These are phyloP conservation scores for Dolichallabes microphthalmus DNA, from an alignment of 2,113 vertebrate genomes.

Conservation along the genomic window DNA sequence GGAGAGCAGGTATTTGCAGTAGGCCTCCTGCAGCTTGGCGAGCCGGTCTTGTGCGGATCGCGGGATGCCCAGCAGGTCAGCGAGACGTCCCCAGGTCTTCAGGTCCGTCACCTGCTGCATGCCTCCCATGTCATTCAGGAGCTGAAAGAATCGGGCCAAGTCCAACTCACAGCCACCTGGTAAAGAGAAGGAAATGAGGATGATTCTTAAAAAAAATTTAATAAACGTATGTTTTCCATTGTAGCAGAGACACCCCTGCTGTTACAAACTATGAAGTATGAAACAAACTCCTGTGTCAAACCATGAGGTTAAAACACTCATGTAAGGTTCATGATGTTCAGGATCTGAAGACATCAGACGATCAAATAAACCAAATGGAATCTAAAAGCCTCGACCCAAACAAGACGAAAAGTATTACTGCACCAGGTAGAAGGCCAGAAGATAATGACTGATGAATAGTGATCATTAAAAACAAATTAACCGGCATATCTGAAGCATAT, in stretches of 20 bases:
- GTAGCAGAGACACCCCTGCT: too few relatives aligned
- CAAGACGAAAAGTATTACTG: not conserved
- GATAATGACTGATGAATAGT: not conserved
- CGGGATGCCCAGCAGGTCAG: constrained; percentile 86
- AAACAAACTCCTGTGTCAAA: not conserved
- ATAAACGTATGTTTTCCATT: not conserved
- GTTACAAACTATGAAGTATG: not conserved
- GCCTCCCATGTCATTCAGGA: constrained; percentile 89
- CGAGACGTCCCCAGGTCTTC: constrained; percentile 89
- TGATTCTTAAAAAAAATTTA: not conserved
- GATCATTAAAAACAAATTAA: not conserved
- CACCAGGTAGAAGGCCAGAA: not conserved
- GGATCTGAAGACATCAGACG: not conserved
- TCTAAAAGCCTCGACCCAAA: not conserved
- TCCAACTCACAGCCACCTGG: constrained; percentile 86
- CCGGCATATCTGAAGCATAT: too few relatives aligned
- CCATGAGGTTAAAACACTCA: not conserved
- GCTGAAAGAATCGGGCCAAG: constrained; percentile 86
- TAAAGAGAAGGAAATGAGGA: not conserved
- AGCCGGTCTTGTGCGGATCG: constrained; percentile 87
- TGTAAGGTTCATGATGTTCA: too few relatives aligned
- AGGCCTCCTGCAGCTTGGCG: constrained; percentile 88
- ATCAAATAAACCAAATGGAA: not conserved
- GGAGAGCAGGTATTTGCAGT: constrained; percentile 89
- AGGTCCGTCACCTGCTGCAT: constrained; percentile 93